Percentiles rank a stretch among this genome's conserved stretches.
phyloP scores from a whole-genome alignment of 1,140 invertebrate species.

The Bombus ignitus region DNA sequence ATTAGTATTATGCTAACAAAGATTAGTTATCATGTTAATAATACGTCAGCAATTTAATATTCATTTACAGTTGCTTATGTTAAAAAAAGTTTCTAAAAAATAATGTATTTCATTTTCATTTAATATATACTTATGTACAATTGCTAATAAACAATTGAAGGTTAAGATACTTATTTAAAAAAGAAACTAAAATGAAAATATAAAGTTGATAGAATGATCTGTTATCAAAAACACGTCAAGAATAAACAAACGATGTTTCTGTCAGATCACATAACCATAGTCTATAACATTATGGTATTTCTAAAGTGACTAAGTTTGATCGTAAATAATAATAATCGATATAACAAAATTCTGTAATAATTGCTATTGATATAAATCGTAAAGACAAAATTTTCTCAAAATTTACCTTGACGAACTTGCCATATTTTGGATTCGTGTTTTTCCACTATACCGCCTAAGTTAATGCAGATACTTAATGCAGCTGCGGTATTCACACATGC shows the following conservation, averaged over 20 bases:
- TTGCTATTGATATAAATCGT: not conserved
- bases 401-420: slow-evolving; percentile 74
- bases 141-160: not conserved
- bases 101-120: not conserved
- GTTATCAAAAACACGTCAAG: not conserved
- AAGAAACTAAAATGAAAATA: not conserved
- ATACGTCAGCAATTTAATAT: not conserved
- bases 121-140: not conserved
- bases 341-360: not conserved
- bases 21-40: not conserved
- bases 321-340: not conserved
- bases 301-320: not conserved
- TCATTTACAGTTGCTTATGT: not conserved
- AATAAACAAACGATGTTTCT: slow-evolving; percentile 39
- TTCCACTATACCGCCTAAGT: slow-evolving; percentile 40
- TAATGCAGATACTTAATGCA: slow-evolving; percentile 17
- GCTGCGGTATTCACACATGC: not conserved
- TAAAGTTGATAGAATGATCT: not conserved
- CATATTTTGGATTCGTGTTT: slow-evolving; percentile 65
- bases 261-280: slow-evolving; percentile 40
- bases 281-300: not conserved
- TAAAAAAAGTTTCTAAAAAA: not conserved
- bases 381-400: slow-evolving; percentile 23
- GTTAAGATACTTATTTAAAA: not conserved
- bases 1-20: not conserved